phyloP scores from a whole-genome alignment of 1,140 invertebrate species.

The Eubasilissa regina region DNA sequence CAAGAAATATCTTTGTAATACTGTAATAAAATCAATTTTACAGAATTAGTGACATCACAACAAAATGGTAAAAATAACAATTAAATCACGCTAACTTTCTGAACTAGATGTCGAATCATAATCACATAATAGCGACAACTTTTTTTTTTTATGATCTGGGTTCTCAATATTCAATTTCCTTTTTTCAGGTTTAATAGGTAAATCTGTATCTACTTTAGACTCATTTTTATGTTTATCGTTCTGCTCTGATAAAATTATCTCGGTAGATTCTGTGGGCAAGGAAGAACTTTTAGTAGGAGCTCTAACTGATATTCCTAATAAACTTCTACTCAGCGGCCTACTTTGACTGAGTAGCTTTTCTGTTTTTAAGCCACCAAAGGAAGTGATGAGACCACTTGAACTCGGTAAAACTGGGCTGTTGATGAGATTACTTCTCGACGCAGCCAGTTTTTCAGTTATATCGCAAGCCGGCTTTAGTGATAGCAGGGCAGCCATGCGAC shows the following conservation, averaged over 20 bases:
- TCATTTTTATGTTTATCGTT: background rate
- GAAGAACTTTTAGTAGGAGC: slow-evolving; percentile 28
- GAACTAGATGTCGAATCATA: slow-evolving; percentile 60
- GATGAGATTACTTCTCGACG: slow-evolving; percentile 72
- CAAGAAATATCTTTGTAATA: no score
- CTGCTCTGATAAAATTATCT: background rate
- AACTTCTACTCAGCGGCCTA: slow-evolving; percentile 63
- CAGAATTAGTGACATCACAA: no score
- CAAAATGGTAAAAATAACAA: no score
- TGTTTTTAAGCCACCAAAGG: slow-evolving; percentile 73
- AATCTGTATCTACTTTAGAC: background rate
- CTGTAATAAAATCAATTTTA: no score
- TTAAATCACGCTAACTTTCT: slow-evolving; percentile 36
- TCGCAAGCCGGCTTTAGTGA: slow-evolving; percentile 75
- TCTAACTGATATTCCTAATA: slow-evolving; percentile 66
- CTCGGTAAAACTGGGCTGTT: slow-evolving; percentile 75
- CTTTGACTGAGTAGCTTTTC: slow-evolving; percentile 71
- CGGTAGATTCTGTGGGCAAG: background rate
- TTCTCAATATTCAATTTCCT: slow-evolving; percentile 20
- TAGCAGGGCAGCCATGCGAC: slow-evolving; percentile 83
- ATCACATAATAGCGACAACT: slow-evolving; percentile 47
- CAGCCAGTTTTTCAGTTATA: slow-evolving; percentile 71
- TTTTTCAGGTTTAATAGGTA: background rate
- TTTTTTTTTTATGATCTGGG: slow-evolving; percentile 12
- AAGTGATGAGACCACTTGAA: slow-evolving; percentile 71